phyloP scores from a whole-genome alignment of 1,140 invertebrate genomes.

The Drosophila simulans region DNA sequence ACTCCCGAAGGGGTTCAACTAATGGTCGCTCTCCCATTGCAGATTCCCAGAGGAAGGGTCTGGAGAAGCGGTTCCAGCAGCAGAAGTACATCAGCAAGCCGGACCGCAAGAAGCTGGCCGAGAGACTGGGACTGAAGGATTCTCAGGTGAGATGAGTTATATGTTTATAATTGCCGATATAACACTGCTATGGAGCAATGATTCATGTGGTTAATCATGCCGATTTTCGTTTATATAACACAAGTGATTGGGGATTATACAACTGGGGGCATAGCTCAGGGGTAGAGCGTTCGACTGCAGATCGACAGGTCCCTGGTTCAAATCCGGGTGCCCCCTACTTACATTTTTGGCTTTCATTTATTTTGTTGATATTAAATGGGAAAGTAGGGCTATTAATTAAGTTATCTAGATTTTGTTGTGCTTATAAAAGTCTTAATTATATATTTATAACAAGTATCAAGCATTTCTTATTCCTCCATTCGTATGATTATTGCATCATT shows the following conservation, averaged over 20 bases:
- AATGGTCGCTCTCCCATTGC: constrained; percentile 86
- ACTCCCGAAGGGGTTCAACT: background rate
- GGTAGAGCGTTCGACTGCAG: constrained; percentile 96
- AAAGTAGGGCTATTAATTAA: background rate
- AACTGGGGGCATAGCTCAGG: constrained; percentile 90
- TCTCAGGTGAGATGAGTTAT: constrained; percentile 90
- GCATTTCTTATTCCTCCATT: background rate
- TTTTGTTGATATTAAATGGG: background rate
- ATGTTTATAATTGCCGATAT: too few species aligned
- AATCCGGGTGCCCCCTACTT: constrained; percentile 95
- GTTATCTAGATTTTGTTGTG: too few species aligned
- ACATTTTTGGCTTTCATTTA: background rate
- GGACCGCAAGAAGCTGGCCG: constrained; percentile 97
- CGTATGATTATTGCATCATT: background rate
- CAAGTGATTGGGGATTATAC: background rate
- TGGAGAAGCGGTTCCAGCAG: constrained; percentile 97
- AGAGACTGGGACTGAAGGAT: constrained; percentile 97
- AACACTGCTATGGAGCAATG: background rate
- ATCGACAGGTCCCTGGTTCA: constrained; percentile 97
- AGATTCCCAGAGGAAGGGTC: constrained; percentile 95
- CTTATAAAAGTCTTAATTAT: too few species aligned
- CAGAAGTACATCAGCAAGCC: constrained; percentile 99
- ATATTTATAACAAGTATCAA: too few species aligned
- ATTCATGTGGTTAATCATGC: background rate
- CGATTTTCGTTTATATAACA: background rate